phyloP scores from a whole-genome alignment of 2,888 invertebrate genomes.

The Allacma fusca region DNA sequence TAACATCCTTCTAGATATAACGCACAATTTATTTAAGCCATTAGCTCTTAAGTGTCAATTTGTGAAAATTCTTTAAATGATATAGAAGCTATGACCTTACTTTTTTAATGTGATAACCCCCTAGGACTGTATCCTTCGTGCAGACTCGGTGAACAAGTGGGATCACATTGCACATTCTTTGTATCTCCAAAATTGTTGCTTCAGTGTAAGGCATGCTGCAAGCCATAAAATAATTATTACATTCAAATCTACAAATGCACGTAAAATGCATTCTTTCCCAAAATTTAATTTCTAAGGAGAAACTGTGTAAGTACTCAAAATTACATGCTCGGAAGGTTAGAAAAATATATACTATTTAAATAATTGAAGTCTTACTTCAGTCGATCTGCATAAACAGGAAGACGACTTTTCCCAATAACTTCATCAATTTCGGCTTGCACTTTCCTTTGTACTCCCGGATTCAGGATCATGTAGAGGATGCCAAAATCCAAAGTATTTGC shows the following conservation, averaged over 20 bases:
- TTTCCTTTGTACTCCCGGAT: slow-evolving; percentile 49
- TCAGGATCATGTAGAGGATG: slow-evolving; percentile 53
- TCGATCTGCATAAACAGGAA: slow-evolving; percentile 51
- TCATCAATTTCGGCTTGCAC: slow-evolving; percentile 55
- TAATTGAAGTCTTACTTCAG: slow-evolving; percentile 33
- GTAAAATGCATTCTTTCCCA: no score
- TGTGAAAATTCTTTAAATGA: no score
- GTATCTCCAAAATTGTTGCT: slow-evolving; percentile 54
- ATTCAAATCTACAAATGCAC: no score
- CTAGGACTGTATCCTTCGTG: slow-evolving; percentile 51
- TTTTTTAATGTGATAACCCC: slow-evolving; percentile 51
- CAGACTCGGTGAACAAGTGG: slow-evolving; percentile 57
- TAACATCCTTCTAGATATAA: slow-evolving; percentile 56
- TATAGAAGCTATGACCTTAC: slow-evolving; percentile 33
- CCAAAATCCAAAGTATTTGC: slow-evolving; percentile 58
- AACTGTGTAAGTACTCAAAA: no score
- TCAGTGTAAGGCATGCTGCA: slow-evolving; percentile 56
- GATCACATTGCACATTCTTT: slow-evolving; percentile 57
- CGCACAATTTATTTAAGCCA: no score
- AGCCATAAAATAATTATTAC: slow-evolving; percentile 22
- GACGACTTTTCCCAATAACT: slow-evolving; percentile 50
- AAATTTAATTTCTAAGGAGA: no score
- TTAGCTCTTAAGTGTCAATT: no score
- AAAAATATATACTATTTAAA: background rate
- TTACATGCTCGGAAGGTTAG: no score